Evolutionary conservation across 2,888 invertebrate species (phyloP), one percentile per base, ranked within the genome.

Genomic region (Cephus nigrinus): DNA sequence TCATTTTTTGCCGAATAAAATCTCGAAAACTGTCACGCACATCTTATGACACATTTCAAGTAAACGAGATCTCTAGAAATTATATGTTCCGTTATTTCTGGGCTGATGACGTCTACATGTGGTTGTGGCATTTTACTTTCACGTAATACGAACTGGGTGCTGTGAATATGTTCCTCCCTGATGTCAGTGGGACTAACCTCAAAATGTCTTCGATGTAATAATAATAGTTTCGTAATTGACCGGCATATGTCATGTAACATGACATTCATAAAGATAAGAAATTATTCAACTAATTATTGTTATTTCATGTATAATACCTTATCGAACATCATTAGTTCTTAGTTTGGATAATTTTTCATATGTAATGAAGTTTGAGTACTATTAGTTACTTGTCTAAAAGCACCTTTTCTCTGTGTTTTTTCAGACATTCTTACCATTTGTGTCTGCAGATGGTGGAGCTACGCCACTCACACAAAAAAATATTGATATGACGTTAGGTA

Each of bases 401-500:
- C 0, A 68, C 5, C 15, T 76, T 30, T 69, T 76, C 69, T 73
- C 23, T 73, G 68, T 76, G 35, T 76, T 82, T 80, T 92, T 92
- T 73, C 87, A 94, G 93, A 88, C 93, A 82, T 92, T 92, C 85
- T 86, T 92, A 80, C 95, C 95, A 92, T 95, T 95, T 91, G 95
- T 95, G 90, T 96, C 96, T 83, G 95, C 95, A 83, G 94, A 96
- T 92, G 96, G 96, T 92, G 97, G 96, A 79, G 97, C 97, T 82
- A 95, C 97, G 77, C 94, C 96, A 90, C 94, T 98, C 89, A 96
- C 95, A 82, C 93, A 95, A 92, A 94, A 95, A 90, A 97, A 96
- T 93, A 94, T 97, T 93, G 97, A 97, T 93, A 95, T 95, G 94
- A 95, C 95, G 83, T 93, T 97, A 93, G 96, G 97, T 97, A 92